Base-by-base conservation (phyloP, 2,888 invertebrate species). In the Tyria jacobaeae region DNA sequence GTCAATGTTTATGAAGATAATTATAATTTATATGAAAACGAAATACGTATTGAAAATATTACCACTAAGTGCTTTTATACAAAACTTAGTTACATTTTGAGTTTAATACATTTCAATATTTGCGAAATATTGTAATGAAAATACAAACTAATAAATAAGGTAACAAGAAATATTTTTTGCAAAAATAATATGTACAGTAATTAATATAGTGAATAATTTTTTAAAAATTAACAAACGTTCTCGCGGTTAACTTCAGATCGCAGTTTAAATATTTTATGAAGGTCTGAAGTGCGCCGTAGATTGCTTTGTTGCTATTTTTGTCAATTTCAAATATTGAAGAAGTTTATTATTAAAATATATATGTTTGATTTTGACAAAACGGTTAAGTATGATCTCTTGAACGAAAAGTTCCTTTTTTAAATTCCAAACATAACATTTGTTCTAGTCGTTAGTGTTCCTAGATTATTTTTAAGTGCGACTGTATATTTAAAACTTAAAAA, bases 401-500 rank as follows among this genome's bases (percentile, higher is more conserved):
- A 44, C 44, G 44, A 44, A 77, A 77, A 77, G 80, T 81, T 84
- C 81, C 80, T 78, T 78, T 68, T 54, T 64, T 70, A 82, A n/a
- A 79, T 85, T 82, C 84, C 78, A 75, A 76, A 72, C 41, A 51
- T 65, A 60, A 67, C 74, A 67, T 75, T 66, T 62, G 72, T 80
- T 77, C 73, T 77, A 78, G 77, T 80, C 75, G 66, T 73, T 70
- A 57, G 68, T 71, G 70, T 68, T 63, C 66, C 71, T 78, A 75
- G 62, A 70, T 73, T 64, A 63, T 68, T 65, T 70, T 70, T 73
- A 71, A 79, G 92, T 93, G 93, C 93, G 93, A 89, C 93, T 93
- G 93, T 92, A 89, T 83, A 76, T 68, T 75, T 73, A 75, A 76
- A 80, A 79, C 73, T 64, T 76, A 80, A 82, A 86, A 78, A 83